phyloP scores from a whole-genome alignment of 2,113 vertebrate species.

The Hippolais icterina region DNA sequence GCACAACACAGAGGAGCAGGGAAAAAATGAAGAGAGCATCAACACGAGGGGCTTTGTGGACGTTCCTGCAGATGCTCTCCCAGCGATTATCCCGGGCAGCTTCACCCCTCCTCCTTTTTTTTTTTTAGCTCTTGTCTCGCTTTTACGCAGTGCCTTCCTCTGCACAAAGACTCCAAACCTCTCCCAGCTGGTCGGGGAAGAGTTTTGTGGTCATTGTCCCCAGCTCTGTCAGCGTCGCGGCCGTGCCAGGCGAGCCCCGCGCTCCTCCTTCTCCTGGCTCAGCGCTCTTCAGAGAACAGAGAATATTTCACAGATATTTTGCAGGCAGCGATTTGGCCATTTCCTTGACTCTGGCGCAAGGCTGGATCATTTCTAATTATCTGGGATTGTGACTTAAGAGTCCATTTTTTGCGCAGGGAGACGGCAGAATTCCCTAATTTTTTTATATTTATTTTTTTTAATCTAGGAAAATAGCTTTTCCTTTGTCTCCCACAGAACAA shows the following conservation, averaged over 20 bases:
- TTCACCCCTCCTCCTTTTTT: neutral
- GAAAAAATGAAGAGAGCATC: neutral
- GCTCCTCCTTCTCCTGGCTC: neutral
- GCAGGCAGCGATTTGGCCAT: neutral
- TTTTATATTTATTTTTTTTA: neutral
- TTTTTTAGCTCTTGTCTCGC: neutral
- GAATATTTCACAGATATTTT: neutral
- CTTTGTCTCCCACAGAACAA: conserved; percentile 50
- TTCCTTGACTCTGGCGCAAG: neutral
- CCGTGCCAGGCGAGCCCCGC: neutral
- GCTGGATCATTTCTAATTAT: neutral
- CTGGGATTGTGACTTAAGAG: neutral
- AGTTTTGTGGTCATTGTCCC: neutral
- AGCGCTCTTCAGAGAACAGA: neutral
- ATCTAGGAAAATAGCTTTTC: neutral
- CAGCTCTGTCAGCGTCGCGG: neutral
- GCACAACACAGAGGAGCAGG: neutral
- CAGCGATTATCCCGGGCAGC: neutral
- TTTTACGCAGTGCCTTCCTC: neutral
- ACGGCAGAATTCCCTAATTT: neutral
- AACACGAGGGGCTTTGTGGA: neutral
- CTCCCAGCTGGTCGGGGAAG: neutral
- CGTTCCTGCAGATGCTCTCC: neutral
- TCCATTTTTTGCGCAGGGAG: neutral
- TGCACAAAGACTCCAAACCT: neutral